These are phyloP conservation scores for Nibea albiflora DNA, from an alignment of 2,113 vertebrate genomes.

Conservation along the genomic window DNA sequence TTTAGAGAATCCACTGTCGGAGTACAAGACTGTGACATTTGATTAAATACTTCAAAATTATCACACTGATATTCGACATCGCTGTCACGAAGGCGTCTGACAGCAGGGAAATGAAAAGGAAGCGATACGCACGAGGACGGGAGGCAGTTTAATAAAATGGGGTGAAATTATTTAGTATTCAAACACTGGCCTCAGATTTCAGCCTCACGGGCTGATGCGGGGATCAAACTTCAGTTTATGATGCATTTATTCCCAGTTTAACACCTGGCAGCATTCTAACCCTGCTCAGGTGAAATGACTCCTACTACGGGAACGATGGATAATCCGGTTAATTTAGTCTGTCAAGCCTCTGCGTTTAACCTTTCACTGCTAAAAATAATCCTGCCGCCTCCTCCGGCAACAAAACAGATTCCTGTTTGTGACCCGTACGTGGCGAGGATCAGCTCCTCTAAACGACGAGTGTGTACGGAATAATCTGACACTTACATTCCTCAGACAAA, in stretches of 20 bases:
- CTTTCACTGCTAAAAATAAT: constrained; percentile 55
- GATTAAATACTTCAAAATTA: constrained; percentile 5
- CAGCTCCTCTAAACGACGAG: not conserved
- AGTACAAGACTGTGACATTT: constrained; percentile 6
- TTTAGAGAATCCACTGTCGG: not conserved
- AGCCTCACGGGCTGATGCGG: not conserved
- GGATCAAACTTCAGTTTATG: not conserved
- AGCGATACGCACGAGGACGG: not conserved
- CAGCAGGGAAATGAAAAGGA: constrained; percentile 13
- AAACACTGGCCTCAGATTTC: not conserved
- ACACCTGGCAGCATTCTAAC: too few relatives aligned
- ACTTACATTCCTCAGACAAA: not conserved
- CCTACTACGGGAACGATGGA: constrained; percentile 14
- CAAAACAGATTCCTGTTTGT: constrained; percentile 1
- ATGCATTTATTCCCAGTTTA: not conserved
- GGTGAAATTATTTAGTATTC: not conserved
- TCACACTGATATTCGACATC: not conserved
- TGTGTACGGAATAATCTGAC: not conserved
- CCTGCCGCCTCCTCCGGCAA: constrained; percentile 8
- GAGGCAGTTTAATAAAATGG: not conserved
- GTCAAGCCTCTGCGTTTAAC: constrained; percentile 48
- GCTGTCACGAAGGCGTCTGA: not conserved
- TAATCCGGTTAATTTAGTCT: constrained; percentile 65
- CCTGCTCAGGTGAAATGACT: not conserved
- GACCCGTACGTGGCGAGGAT: not conserved